phyloP scores from a whole-genome alignment of 2,797 vertebrate species.

The Tarsius wallacei region DNA sequence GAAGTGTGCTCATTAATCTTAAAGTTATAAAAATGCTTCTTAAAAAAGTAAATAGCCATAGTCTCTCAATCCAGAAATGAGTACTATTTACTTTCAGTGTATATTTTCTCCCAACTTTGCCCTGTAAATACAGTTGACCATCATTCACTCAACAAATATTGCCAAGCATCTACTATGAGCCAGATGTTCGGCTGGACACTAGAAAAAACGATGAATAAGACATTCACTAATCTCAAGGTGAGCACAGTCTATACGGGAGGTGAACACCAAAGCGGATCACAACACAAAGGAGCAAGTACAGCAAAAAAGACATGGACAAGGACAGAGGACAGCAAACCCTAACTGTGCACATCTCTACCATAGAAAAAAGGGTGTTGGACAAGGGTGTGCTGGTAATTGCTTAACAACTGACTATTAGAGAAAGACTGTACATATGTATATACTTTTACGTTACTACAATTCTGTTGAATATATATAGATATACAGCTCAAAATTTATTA shows the following conservation, averaged over 20 bases:
- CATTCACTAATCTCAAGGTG: not conserved
- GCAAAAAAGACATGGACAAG: not conserved
- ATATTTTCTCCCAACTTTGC: not conserved
- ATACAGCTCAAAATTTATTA: not conserved
- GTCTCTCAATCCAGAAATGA: not conserved
- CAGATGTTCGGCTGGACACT: not conserved
- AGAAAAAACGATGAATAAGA: not conserved
- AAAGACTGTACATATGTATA: not conserved
- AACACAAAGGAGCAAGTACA: fast-evolving
- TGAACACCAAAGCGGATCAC: not conserved
- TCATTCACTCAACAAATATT: not conserved
- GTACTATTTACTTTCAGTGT: not conserved
- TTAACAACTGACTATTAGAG: not conserved
- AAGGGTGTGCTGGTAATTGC: not conserved
- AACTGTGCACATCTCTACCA: fast-evolving
- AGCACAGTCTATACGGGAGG: not conserved
- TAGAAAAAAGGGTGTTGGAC: not conserved
- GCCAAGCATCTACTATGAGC: not conserved
- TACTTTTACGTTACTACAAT: not conserved
- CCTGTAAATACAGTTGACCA: not conserved
- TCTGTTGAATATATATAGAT: not conserved
- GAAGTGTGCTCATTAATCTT: not conserved
- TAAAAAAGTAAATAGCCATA: not conserved
- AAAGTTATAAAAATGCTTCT: not conserved
- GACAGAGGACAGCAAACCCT: not conserved